Base-by-base conservation (phyloP, 2,888 invertebrate genomes). In the Amphiduros pacificus region DNA sequence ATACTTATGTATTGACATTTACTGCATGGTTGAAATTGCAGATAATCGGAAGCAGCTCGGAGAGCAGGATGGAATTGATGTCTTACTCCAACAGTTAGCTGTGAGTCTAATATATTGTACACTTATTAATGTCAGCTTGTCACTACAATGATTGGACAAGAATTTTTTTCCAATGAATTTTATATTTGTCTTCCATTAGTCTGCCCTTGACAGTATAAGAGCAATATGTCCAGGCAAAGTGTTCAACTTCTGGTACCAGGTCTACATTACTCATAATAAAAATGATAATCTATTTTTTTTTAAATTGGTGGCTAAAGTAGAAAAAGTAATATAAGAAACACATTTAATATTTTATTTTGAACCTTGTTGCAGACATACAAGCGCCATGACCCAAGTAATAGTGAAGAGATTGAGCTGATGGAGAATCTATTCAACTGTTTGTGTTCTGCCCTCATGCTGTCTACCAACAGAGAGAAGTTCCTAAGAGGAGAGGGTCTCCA, bases 391-490 rank as follows among this genome's bases (percentile, higher is more conserved):
- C 97, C 97, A 0, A 86, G 87, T 57, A 89, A 90, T 59, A 89
- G 90, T 2, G 98, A 98, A 82, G 99, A 99, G 81, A 91, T 93
- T 74, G 99, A 99, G 83, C 91, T 94, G 76, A 98, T 99, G 98
- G 98, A 99, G 84, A 99, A 99, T 84, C 86, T 99, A 71, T 99
- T 99, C 81, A 93, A 98, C 83, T 89, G 92, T 61, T 85, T 99
- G 65, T 99, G 99, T 81, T 96, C 96, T 57, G 90, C 94, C 60
- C 86, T 99, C 62, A 91, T 97, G 90, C 65, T 75, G 14, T 85
- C 90, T 0, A 62, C 71, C 66, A 99, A 99, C 84, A 87, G 96
- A 54, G 93, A 94, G 67, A 88, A 91, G 61, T 99, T 99, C 82
- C 85, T 99, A 31, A 90, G 91, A 74, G 99, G 95, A 1, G 99